These are phyloP conservation scores for Drosophila flavopinicola DNA, from an alignment of 2,888 invertebrate species.

Conservation along the genomic window DNA sequence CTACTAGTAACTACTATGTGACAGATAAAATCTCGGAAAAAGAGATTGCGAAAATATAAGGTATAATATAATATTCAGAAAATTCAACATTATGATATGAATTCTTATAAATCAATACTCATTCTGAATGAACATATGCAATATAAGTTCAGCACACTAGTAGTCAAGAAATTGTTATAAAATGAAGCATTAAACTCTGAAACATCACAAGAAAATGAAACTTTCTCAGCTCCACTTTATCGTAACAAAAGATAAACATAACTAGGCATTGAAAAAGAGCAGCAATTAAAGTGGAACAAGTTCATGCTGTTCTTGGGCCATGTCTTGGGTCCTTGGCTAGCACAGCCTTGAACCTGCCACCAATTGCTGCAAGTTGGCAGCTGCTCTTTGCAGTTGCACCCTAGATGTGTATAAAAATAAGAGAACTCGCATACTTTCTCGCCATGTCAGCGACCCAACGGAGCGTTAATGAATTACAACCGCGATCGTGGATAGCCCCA, in stretches of 20 bases:
- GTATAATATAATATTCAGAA: too few species aligned
- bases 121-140: too few species aligned
- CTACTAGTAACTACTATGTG: too few species aligned
- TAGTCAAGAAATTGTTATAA: too few species aligned
- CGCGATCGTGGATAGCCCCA: constrained; percentile 61
- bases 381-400: constrained; percentile 44
- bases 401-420: constrained; percentile 40
- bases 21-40: not conserved
- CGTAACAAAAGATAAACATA: not conserved
- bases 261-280: not conserved
- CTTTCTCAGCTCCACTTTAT: not conserved
- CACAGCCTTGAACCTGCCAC: constrained; percentile 50
- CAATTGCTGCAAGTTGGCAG: constrained; percentile 30
- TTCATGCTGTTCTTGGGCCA: not conserved
- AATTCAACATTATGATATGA: too few species aligned
- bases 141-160: too few species aligned
- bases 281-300: not conserved
- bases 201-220: too few species aligned
- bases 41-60: too few species aligned
- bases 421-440: constrained; percentile 75
- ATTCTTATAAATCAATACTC: too few species aligned
- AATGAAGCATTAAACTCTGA: too few species aligned
- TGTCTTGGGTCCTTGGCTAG: constrained; percentile 37
- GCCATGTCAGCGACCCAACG: constrained; percentile 65
- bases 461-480: constrained; percentile 80